These are phyloP conservation scores for Hipparchia semele DNA, from an alignment of 2,888 invertebrate species.

Conservation along the genomic window DNA sequence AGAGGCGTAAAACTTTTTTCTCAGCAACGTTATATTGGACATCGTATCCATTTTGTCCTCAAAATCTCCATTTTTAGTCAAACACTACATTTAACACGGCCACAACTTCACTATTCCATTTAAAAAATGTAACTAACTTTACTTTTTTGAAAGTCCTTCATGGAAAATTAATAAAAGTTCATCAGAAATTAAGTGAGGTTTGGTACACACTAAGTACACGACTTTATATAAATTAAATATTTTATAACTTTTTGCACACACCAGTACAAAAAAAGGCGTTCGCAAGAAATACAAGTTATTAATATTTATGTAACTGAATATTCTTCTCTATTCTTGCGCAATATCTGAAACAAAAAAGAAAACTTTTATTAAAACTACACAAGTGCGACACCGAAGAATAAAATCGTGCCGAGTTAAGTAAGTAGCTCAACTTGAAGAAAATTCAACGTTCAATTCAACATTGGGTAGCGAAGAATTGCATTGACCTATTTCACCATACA, in stretches of 20 bases:
- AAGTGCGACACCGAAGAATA: neutral
- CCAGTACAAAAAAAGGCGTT: neutral
- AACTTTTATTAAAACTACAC: neutral
- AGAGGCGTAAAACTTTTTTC: slow-evolving; percentile 61
- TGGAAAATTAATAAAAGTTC: neutral
- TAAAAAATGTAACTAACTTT: neutral
- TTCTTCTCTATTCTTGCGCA: neutral
- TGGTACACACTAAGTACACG: neutral
- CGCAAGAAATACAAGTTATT: no score
- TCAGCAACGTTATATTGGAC: slow-evolving; percentile 60
- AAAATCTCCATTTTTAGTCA: neutral
- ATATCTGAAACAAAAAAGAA: slow-evolving; percentile 8
- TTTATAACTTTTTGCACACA: neutral
- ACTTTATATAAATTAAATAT: neutral
- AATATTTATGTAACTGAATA: neutral
- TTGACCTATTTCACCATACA: no score
- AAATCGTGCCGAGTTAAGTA: no score
- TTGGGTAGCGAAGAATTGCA: no score
- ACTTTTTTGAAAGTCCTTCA: neutral
- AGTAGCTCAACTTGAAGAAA: no score
- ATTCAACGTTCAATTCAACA: no score
- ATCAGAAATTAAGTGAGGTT: neutral
- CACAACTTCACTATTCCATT: neutral
- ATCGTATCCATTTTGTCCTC: slow-evolving; percentile 55
- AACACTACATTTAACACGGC: neutral